Base-by-base conservation (phyloP, 2,888 invertebrate species). In the Coelopa pilipes region DNA sequence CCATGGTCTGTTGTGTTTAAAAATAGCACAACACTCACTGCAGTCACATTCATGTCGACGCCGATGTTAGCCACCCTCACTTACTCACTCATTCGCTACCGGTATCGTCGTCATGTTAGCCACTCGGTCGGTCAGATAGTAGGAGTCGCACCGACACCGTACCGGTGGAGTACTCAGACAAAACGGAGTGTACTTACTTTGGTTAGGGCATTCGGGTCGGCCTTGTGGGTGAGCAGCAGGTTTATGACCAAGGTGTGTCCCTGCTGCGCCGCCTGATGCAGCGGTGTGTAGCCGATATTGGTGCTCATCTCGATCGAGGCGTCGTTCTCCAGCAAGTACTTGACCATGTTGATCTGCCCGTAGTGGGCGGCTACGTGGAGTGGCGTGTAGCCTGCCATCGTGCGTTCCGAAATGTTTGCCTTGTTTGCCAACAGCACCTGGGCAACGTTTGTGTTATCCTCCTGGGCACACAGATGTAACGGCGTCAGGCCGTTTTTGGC, bases 251-350 rank as follows among this genome's bases (percentile, higher is more conserved):
- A 92, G 1, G 97, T 96, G 88, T 99, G 99, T 0, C 98, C 98
- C 88, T 99, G 99, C 85, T 99, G 99, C 0, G 99, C 97, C 0
- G 99, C 99, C 86, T 99, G 98, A 89, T 99, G 99, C 15, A 99
- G 90, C 0, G 99, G 96, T 0, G 99, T 98, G 87, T 97, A 97
- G 65, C 95, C 95, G 74, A 93, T 92, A 11, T 91, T 90, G 0
- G 95, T 95, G 60, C 89, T 90, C 4, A 93, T 92, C 78, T 95
- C 93, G 69, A 98, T 95, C 81, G 95, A 93, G 0, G 98, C 98
- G 73, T 93, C 93, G 76, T 96, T 94, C 77, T 96, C 95, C 65
- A 99, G 89, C 72, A 99, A 90, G 85, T 96, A 94, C 74, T 94
- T 91, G 15, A 98, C 96, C 90, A 97, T 96, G 76, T 95, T 94